These are phyloP conservation scores for Hypena proboscidalis DNA, from an alignment of 2,888 invertebrate genomes.

Conservation along the genomic window DNA sequence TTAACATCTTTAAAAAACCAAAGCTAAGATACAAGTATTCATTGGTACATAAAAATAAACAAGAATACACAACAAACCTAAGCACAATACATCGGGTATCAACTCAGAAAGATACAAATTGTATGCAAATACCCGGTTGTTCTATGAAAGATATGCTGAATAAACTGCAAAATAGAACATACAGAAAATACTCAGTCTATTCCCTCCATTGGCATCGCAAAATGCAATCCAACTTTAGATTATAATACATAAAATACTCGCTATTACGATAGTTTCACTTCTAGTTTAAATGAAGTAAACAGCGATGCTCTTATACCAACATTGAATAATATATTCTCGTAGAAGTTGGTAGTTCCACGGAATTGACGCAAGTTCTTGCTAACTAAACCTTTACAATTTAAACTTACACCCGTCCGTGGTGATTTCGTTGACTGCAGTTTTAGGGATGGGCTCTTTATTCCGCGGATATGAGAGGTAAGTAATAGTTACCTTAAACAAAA, in stretches of 20 bases:
- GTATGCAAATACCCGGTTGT: no score
- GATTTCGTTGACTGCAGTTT: slow-evolving; percentile 24
- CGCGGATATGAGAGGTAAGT: background rate
- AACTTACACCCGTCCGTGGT: slow-evolving; percentile 26
- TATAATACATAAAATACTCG: background rate
- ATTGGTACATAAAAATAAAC: no score
- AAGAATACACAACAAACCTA: no score
- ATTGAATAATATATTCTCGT: slow-evolving; percentile 12
- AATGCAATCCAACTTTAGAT: slow-evolving; percentile 1
- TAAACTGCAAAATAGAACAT: no score
- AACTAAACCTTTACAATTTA: slow-evolving; percentile 35
- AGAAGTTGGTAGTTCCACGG: slow-evolving; percentile 15
- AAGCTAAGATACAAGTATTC: no score
- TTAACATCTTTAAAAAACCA: no score
- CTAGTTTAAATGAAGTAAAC: background rate
- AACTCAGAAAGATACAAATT: no score
- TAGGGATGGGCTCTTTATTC: slow-evolving; percentile 10
- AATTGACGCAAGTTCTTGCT: slow-evolving; percentile 21
- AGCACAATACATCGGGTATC: no score
- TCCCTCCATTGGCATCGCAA: background rate
- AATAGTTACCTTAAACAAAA: no score
- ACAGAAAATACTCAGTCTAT: no score
- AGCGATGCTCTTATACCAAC: slow-evolving; percentile 7
- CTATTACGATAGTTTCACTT: no score
- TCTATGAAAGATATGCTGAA: no score